Evolutionary conservation across 2,113 vertebrate species (phyloP).

Genomic region (Pagrus major): DNA sequence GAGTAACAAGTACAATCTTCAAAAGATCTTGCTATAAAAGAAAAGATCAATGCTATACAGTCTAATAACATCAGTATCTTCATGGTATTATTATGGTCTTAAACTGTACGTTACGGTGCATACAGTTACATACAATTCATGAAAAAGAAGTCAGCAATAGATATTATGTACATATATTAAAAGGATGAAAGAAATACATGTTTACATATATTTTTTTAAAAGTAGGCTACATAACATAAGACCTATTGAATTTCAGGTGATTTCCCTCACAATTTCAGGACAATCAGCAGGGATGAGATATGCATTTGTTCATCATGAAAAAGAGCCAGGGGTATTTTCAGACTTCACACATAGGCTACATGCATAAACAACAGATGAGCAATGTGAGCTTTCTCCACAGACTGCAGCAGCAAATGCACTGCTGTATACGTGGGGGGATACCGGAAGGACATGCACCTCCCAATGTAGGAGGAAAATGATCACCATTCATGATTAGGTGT

Average conservation of each 20-base stretch:
- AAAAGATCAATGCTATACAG: too few species aligned
- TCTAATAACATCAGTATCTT: neutral
- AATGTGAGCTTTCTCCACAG: slow-evolving; percentile 6
- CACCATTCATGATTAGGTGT: neutral
- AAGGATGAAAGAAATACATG: neutral
- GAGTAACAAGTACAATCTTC: neutral
- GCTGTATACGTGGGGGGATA: neutral
- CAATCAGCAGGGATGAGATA: neutral
- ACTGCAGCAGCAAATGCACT: slow-evolving; percentile 6
- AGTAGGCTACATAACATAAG: neutral
- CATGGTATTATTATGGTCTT: neutral
- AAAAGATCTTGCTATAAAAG: neutral
- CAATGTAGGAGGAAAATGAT: neutral
- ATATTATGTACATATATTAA: neutral
- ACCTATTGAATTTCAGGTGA: neutral
- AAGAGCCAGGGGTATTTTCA: slow-evolving; percentile 28
- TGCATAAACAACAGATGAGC: slow-evolving; percentile 23
- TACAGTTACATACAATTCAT: neutral
- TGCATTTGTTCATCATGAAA: slow-evolving; percentile 1
- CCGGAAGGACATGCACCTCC: neutral
- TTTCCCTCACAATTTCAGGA: neutral
- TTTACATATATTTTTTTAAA: neutral
- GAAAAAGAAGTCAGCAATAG: neutral
- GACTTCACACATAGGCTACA: slow-evolving; percentile 40
- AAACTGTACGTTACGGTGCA: neutral